Base-by-base conservation (phyloP, 37 sponge, comb jelly and placozoan genomes). In the Axinella damicornis region DNA sequence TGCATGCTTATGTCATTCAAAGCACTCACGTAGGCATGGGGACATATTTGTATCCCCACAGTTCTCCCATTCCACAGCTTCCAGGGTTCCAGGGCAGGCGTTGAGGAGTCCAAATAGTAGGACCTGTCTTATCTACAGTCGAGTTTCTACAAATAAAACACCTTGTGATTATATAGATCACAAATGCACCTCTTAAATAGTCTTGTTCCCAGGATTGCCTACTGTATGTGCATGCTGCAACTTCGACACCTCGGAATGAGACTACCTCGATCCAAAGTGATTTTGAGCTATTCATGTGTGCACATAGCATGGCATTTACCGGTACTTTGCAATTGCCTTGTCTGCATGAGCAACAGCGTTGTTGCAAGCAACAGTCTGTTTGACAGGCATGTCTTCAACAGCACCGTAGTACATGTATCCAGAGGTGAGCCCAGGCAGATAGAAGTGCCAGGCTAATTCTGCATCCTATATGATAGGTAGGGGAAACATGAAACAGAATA, bases 21-120 rank as follows among this genome's bases (percentile, higher is more conserved):
- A n/a, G n/a, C 13, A 72, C 87, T 19, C 59, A 88, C 89, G 76
- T 62, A 20, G 83, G 40, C 78, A 88, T 80, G 24, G 89, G 78
- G 30, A 83, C 76, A 35, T 88, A 88, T 69, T 88, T 82, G 89
- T 88, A 88, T 0, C 81, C 83, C 89, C 89, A 88, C 20, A 88
- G 83, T 57, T 88, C 89, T 46, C 89, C 89, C 89, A 88, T 88
- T 17, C 83, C 89, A 69, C 89, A 88, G 17, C 56, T 28, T 25
- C 89, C 89, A n/a, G 89, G 89, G 52, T 88, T 88, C 89, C 89
- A 88, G 57, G 89, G 89, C 34, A 88, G 34, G 36, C 89, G 62
- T 65, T 88, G 89, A 17, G 76, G 70, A 25, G 89, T 82, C 89
- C 89, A 88, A 24, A 88, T 52, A 69, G 77, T 83, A 28, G 89